These are phyloP conservation scores for Mesaphorura yosii DNA, from an alignment of 1,140 invertebrate species.

Conservation along the genomic window DNA sequence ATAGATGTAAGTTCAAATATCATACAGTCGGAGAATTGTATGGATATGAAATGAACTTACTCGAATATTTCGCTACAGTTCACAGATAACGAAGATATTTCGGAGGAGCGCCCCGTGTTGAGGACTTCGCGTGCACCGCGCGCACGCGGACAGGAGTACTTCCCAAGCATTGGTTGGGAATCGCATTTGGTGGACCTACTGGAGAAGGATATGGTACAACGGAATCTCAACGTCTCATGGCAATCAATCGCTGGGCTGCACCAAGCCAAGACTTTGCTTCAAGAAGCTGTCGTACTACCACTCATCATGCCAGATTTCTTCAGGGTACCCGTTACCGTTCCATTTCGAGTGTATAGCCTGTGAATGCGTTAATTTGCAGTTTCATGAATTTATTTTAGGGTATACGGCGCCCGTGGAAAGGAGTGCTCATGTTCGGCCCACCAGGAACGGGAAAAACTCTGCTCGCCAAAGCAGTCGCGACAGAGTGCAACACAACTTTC, in stretches of 20 bases:
- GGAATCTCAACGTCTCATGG: conserved; percentile 50
- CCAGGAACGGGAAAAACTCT: conserved; percentile 52
- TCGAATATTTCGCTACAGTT: conserved; percentile 2
- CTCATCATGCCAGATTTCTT: conserved; percentile 58
- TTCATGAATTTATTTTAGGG: conserved; percentile 32
- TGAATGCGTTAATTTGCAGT: no score
- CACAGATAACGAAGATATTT: conserved; percentile 3
- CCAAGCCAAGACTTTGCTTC: conserved; percentile 53
- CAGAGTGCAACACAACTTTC: conserved; percentile 61
- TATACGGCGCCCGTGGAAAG: conserved; percentile 48
- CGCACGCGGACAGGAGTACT: conserved; percentile 45
- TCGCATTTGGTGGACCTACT: conserved; percentile 63
- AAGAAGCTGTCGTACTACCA: conserved; percentile 59
- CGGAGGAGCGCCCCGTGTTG: no score
- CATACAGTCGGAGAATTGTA: no score
- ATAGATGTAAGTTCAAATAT: conserved; percentile 23
- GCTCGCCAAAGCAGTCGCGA: conserved; percentile 56
- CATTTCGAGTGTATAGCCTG: no score
- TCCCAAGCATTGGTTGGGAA: conserved; percentile 65
- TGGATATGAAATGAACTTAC: background rate
- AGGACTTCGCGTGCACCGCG: no score
- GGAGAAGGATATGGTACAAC: conserved; percentile 52
- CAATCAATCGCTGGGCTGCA: conserved; percentile 51
- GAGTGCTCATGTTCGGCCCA: conserved; percentile 51
- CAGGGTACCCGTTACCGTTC: conserved; percentile 36